Evolutionary conservation across 2,797 vertebrate genomes (phyloP).

Genomic region (Pteropus rufus): DNA sequence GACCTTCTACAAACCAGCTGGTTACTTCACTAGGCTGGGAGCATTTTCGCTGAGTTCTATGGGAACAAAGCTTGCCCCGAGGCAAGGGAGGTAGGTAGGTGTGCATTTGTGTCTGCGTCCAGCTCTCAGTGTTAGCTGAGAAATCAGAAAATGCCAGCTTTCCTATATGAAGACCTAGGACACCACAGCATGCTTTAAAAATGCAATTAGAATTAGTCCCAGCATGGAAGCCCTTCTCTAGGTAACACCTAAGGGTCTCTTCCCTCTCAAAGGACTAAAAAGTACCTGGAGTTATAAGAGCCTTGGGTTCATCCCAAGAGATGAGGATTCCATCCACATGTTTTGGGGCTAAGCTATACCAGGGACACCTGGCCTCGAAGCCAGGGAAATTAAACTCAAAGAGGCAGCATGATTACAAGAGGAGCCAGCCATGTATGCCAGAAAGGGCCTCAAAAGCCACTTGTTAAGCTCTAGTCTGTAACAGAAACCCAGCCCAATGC

Average conservation of each 20-base stretch:
- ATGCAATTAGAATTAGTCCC: neutral
- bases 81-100: neutral
- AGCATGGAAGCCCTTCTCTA: neutral
- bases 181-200: neutral
- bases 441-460: neutral
- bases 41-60: constrained; percentile 18
- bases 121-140: constrained; percentile 16
- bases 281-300: neutral
- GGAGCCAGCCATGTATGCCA: neutral
- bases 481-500: neutral
- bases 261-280: constrained; percentile 25
- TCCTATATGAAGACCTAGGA: neutral
- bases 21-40: neutral
- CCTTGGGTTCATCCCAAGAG: neutral
- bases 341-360: neutral
- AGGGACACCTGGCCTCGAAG: neutral
- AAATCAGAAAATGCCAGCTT: constrained; percentile 39
- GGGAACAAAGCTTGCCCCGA: constrained; percentile 6
- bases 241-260: neutral
- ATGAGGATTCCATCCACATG: neutral
- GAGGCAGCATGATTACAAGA: neutral
- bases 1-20: neutral
- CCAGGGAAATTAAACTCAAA: constrained; percentile 30
- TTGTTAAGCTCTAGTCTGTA: neutral
- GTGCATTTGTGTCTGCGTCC: neutral